Evolutionary conservation across 2,797 vertebrate genomes (phyloP), one percentile per base, ranked within the genome.

Genomic region (Diglossa cyanea): DNA sequence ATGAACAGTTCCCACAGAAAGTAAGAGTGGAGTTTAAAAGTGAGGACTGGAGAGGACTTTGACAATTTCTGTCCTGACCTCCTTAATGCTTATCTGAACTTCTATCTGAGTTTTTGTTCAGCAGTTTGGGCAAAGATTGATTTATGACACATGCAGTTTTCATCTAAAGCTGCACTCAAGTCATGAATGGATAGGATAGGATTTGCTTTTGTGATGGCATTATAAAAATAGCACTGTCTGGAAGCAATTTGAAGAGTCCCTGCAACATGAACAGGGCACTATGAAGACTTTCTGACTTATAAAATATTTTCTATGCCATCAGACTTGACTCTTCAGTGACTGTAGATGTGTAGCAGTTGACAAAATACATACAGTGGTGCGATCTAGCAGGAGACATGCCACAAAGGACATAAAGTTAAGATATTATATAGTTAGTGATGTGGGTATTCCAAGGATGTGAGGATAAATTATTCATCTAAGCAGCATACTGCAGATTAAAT

Each of bases 171-270:
- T 88, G 71, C 65, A 76, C 89, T 75, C 83, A 82, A 82, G 58
- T 45, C 39, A 63, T n/a, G 23, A 96, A 81, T 28, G 31, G 54
- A 26, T 78, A 75, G 88, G 95, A 60, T 51, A 96, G 67, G 92
- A 89, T 93, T 91, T 93, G 31, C 65, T 97, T 91, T 78, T 86
- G 81, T 93, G 93, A 86, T 87, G 88, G 83, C 96, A 86, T 72
- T 82, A 65, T 68, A 97, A 95, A 98, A 97, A 97, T 95, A 96
- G 89, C 81, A 25, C 21, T 73, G 75, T 96, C 97, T 98, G 97
- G 96, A 98, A 97, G 91, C 80, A 95, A 96, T 98, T 97, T 97
- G 74, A 95, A 93, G 58, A 92, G 85, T 55, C n/a, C 26, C 71
- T 96, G 86, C 91, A 95, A 95, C 92, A 95, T 89, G 77, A 90